These are phyloP conservation scores for Mythimna albipuncta DNA, from an alignment of 2,888 invertebrate genomes.

Conservation along the genomic window DNA sequence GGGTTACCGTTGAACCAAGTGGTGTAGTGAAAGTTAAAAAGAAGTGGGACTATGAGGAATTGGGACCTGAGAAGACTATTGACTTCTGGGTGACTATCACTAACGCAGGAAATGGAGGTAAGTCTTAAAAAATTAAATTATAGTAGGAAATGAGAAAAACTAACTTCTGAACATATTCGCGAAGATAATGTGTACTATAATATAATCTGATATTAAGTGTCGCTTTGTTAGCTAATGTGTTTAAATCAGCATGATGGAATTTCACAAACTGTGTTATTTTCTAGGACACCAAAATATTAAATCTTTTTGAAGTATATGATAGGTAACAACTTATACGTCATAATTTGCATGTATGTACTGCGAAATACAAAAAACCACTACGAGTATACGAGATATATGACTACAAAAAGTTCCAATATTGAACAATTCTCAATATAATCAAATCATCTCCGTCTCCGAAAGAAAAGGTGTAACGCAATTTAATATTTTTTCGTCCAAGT, in stretches of 20 bases:
- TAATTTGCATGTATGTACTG: neutral
- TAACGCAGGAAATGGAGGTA: constrained; percentile 96
- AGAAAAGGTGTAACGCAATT: constrained; percentile 57
- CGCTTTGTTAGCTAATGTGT: constrained; percentile 10
- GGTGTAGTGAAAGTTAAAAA: constrained; percentile 98
- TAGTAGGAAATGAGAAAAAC: neutral
- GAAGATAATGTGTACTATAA: too few species aligned
- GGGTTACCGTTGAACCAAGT: constrained; percentile 98
- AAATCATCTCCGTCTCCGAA: constrained; percentile 42
- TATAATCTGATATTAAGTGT: neutral
- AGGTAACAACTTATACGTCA: neutral
- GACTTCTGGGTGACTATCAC: constrained; percentile 99
- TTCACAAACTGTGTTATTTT: constrained; percentile 11
- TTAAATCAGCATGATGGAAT: neutral
- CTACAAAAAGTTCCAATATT: constrained; percentile 43
- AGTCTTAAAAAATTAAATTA: constrained; percentile 78
- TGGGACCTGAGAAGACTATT: constrained; percentile 98
- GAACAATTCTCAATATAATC: constrained; percentile 47
- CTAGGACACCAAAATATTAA: constrained; percentile 13
- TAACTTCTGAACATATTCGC: neutral
- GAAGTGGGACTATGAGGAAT: constrained; percentile 99
- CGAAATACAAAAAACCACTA: constrained; percentile 6
- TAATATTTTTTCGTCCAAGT: constrained; percentile 58
- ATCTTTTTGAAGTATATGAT: neutral
- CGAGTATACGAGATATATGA: constrained; percentile 7